Conservation (phyloP, 2,888 invertebrate species). For the Alviniconcha strummeri region DNA sequence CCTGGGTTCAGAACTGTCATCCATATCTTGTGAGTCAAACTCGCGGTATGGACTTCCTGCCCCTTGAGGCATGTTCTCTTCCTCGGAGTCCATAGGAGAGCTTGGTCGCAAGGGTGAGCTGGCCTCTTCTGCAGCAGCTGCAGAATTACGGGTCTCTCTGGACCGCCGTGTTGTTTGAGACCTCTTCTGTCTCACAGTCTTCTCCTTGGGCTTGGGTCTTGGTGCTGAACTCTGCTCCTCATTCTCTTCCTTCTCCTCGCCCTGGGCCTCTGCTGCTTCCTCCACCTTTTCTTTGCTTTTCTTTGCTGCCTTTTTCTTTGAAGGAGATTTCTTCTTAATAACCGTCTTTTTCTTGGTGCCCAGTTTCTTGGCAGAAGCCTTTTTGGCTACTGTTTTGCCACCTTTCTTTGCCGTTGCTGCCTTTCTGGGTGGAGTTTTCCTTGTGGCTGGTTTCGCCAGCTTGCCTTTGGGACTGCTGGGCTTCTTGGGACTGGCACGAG, state of each 20-base stretch:
- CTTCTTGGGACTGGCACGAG: slow-evolving; percentile 34
- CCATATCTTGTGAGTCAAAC: slow-evolving; percentile 52
- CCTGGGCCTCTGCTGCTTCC: slow-evolving; percentile 3
- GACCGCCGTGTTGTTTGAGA: slow-evolving; percentile 17
- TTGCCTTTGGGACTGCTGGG: slow-evolving; percentile 33
- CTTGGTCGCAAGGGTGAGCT: slow-evolving; percentile 22
- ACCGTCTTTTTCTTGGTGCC: slow-evolving; percentile 12
- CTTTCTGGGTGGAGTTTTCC: slow-evolving; percentile 33
- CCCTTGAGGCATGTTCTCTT: slow-evolving; percentile 43
- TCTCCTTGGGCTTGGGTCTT: slow-evolving; percentile 13
- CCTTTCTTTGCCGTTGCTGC: slow-evolving; percentile 25
- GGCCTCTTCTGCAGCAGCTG: slow-evolving; percentile 16
- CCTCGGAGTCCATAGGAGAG: slow-evolving; percentile 37
- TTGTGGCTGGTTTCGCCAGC: slow-evolving; percentile 21
- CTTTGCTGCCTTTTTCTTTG: slow-evolving; percentile 31
- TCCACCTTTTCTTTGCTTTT: slow-evolving; percentile 29
- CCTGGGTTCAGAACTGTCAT: slow-evolving; percentile 35
- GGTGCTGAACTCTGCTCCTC: slow-evolving; percentile 7
- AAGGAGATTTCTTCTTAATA: slow-evolving; percentile 10
- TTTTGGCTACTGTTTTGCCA: slow-evolving; percentile 23
- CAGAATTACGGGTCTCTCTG: slow-evolving; percentile 14
- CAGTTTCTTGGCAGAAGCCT: slow-evolving; percentile 26
- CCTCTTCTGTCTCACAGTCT: background rate
- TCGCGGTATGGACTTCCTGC: slow-evolving; percentile 44
- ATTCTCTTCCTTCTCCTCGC: slow-evolving; percentile 9